These are phyloP conservation scores for Plusia festucae DNA, from an alignment of 2,888 invertebrate genomes.

Conservation along the genomic window DNA sequence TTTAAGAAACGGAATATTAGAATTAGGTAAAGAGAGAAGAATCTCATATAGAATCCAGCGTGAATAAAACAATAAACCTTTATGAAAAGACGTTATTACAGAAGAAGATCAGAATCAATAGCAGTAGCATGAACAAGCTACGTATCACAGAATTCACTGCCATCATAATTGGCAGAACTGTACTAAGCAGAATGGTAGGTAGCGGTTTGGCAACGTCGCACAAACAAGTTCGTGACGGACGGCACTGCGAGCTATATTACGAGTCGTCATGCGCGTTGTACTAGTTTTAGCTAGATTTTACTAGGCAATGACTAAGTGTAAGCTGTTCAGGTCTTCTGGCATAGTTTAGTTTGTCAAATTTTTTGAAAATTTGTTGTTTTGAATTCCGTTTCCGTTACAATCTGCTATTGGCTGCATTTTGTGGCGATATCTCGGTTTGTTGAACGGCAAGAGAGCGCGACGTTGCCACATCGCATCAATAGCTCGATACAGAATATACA, in stretches of 20 bases:
- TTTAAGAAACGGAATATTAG: neutral
- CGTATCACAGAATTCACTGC: slow-evolving; percentile 35
- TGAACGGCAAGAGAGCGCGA: slow-evolving; percentile 48
- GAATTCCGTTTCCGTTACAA: slow-evolving; percentile 8
- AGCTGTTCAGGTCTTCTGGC: slow-evolving; percentile 17
- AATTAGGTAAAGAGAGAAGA: neutral
- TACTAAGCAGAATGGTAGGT: slow-evolving; percentile 39
- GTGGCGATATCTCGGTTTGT: slow-evolving; percentile 19
- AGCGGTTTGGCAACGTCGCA: slow-evolving; percentile 63
- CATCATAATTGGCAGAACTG: slow-evolving; percentile 43
- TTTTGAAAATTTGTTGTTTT: neutral
- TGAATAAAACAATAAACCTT: neutral
- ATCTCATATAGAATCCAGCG: neutral
- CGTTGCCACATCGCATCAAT: slow-evolving; percentile 57
- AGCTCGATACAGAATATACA: slow-evolving; percentile 20
- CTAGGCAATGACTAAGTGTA: slow-evolving; percentile 12
- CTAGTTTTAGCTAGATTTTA: slow-evolving; percentile 18
- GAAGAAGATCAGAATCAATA: slow-evolving; percentile 28
- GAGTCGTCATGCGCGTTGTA: slow-evolving; percentile 53
- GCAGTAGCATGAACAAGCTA: slow-evolving; percentile 32
- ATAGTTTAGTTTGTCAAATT: slow-evolving; percentile 19
- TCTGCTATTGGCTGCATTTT: slow-evolving; percentile 26
- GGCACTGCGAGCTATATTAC: slow-evolving; percentile 35
- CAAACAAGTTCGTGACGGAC: slow-evolving; percentile 48
- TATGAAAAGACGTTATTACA: neutral